A percentile compares a stretch with the other conserved stretches of the same genome.
phyloP scores from a whole-genome alignment of 2,113 vertebrate genomes.

The Xerus inauris region DNA sequence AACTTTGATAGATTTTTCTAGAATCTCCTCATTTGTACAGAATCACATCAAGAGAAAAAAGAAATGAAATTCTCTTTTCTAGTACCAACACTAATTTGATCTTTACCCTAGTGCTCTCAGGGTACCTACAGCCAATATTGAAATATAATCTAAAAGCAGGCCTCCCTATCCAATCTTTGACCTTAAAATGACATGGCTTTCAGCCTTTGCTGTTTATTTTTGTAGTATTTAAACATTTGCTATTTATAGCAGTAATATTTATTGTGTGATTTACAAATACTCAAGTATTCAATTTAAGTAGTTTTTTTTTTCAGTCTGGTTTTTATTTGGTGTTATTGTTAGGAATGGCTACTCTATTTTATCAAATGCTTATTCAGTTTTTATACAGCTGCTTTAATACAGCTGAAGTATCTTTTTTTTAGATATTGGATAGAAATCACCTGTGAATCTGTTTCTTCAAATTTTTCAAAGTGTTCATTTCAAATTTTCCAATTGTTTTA shows the following conservation, averaged over 20 bases:
- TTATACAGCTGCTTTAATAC: neutral
- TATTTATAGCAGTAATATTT: neutral
- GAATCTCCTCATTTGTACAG: neutral
- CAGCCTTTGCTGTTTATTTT: neutral
- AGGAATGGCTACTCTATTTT: neutral
- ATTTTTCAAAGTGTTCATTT: neutral
- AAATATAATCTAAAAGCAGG: neutral
- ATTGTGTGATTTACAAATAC: neutral
- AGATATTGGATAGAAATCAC: neutral
- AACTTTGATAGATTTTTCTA: slow-evolving; percentile 22
- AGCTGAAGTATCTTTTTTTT: neutral
- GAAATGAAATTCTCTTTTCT: neutral
- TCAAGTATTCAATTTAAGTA: neutral
- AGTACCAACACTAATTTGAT: neutral
- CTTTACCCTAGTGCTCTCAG: neutral
- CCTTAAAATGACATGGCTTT: neutral
- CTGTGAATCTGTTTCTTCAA: neutral
- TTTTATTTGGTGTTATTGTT: slow-evolving; percentile 9
- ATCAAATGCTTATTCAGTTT: neutral
- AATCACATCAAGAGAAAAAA: neutral
- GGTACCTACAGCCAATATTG: neutral
- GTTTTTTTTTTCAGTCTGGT: neutral
- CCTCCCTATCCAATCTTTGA: neutral
- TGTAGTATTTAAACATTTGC: neutral
- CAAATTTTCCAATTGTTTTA: neutral